Conservation (phyloP, 2,113 vertebrate species). For the Chionomys nivalis region DNA sequence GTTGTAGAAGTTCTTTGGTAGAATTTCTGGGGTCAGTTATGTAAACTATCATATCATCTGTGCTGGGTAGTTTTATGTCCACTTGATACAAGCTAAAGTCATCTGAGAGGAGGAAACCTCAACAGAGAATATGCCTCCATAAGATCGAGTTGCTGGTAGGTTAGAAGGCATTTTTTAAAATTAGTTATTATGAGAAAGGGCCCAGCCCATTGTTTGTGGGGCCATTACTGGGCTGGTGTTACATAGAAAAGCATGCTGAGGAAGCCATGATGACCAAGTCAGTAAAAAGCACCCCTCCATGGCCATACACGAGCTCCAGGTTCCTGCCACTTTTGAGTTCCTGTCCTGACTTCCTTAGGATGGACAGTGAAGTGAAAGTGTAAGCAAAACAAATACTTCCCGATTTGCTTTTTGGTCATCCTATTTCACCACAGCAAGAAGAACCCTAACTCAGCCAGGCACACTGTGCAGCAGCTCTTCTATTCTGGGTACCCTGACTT, state of each 20-base stretch:
- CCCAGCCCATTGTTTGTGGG: too few relatives aligned
- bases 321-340: not conserved
- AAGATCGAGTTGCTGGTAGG: not conserved
- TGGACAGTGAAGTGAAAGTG: too few relatives aligned
- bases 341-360: not conserved
- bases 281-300: not conserved
- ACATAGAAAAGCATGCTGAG: not conserved
- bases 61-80: not conserved
- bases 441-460: not conserved
- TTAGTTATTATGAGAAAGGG: not conserved
- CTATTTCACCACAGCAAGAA: not conserved
- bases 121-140: not conserved
- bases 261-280: not conserved
- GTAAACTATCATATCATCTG: too few relatives aligned
- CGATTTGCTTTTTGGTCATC: not conserved
- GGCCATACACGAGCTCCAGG: not conserved
- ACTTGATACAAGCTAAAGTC: not conserved
- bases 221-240: not conserved
- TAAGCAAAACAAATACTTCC: not conserved
- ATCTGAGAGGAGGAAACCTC: not conserved
- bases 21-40: too few relatives aligned
- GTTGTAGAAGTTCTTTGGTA: too few relatives aligned
- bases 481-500: constrained; percentile 24
- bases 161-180: not conserved
- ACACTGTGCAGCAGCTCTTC: constrained; percentile 47